phyloP scores from a whole-genome alignment of 2,888 invertebrate genomes.

The Leptinotarsa tumamoca region DNA sequence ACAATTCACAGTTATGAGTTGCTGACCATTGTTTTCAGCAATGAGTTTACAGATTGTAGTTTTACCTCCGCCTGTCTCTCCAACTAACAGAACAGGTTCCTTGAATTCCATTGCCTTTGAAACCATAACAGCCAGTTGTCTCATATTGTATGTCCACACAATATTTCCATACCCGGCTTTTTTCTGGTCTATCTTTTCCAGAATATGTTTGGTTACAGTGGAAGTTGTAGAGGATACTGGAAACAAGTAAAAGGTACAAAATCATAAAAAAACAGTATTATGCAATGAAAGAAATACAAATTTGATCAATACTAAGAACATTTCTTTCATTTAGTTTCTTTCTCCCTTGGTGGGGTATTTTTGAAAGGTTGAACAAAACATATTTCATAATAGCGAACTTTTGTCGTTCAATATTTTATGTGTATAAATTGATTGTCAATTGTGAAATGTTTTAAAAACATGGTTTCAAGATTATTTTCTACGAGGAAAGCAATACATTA shows the following conservation, averaged over 20 bases:
- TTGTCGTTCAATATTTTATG: no score
- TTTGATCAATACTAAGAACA: no score
- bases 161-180: constrained; percentile 79
- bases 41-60: constrained; percentile 94
- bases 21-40: constrained; percentile 75
- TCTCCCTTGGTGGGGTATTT: no score
- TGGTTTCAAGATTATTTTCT: no score
- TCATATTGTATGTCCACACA: constrained; percentile 95
- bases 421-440: no score
- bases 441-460: no score
- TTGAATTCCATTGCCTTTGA: constrained; percentile 89
- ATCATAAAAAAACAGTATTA: constrained; percentile 21
- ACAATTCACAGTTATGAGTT: constrained; percentile 90
- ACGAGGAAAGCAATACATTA: no score
- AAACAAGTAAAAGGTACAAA: constrained; percentile 29
- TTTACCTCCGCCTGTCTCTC: constrained; percentile 98
- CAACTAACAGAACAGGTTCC: constrained; percentile 95
- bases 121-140: constrained; percentile 81
- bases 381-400: no score
- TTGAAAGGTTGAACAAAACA: no score
- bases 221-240: constrained; percentile 76
- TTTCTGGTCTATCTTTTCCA: constrained; percentile 73
- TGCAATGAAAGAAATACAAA: background rate
- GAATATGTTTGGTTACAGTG: constrained; percentile 78
- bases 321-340: no score